Percentiles rank a stretch among this genome's conserved stretches.
Evolutionary conservation across 2,888 invertebrate genomes (phyloP).

Genomic region (Sphinx pinastri): DNA sequence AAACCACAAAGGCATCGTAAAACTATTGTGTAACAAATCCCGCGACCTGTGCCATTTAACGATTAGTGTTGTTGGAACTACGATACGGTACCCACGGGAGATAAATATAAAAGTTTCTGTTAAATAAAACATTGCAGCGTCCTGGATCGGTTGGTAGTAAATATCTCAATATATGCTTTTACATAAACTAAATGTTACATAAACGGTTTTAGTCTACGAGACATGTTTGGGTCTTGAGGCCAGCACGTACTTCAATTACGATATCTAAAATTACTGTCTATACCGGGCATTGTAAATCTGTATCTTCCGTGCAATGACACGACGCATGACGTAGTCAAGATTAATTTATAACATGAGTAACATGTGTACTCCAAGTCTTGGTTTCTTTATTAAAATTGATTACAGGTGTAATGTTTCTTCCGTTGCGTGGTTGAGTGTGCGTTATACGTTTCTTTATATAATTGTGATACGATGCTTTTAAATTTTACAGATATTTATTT

Average conservation of each 20-base stretch:
- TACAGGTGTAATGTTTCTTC: slow-evolving; percentile 6
- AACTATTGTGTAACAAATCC: slow-evolving; percentile 45
- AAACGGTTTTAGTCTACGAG: not conserved
- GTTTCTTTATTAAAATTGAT: slow-evolving; percentile 6
- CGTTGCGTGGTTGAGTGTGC: not conserved
- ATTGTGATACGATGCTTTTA: not conserved
- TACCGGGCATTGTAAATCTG: not conserved
- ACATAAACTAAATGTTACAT: not conserved
- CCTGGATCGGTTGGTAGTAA: not conserved
- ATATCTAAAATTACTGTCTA: not conserved
- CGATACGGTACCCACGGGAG: not conserved
- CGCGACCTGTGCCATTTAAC: slow-evolving; percentile 20
- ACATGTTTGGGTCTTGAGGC: not conserved
- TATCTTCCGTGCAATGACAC: not conserved
- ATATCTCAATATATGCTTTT: not conserved
- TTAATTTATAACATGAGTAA: slow-evolving; percentile 3
- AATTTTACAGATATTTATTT: not conserved
- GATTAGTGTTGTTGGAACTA: slow-evolving; percentile 18
- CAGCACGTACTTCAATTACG: not conserved
- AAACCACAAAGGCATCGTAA: slow-evolving; percentile 48
- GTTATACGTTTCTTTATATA: slow-evolving; percentile 5
- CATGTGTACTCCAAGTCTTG: not conserved
- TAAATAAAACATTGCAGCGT: not conserved
- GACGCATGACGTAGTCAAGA: not conserved
- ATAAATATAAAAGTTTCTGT: slow-evolving; percentile 16